These are phyloP conservation scores for Andrena fulva DNA, from an alignment of 2,888 invertebrate genomes.

Conservation along the genomic window DNA sequence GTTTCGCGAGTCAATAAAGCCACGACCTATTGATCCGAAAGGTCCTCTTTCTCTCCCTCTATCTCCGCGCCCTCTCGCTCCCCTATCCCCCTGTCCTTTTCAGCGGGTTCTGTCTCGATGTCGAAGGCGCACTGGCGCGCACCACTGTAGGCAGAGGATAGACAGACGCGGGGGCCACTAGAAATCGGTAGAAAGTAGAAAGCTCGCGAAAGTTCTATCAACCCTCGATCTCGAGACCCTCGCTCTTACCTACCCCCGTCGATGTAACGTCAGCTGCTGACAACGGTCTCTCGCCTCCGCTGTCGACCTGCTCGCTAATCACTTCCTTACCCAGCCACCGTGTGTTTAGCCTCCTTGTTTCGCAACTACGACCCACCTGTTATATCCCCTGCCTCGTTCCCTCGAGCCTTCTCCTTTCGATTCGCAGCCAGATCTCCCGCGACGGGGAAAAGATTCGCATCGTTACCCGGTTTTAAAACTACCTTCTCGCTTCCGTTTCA, in stretches of 20 bases:
- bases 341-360: constrained; percentile 17
- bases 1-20: constrained; percentile 71
- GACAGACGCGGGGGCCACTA: constrained; percentile 40
- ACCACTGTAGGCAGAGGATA: constrained; percentile 31
- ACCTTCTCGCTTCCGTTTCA: neutral
- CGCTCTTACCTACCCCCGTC: neutral
- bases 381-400: constrained; percentile 1
- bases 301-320: constrained; percentile 28
- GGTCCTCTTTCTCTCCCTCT: constrained; percentile 30
- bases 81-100: neutral
- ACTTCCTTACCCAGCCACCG: constrained; percentile 21
- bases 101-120: constrained; percentile 41
- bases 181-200: constrained; percentile 26
- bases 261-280: constrained; percentile 51
- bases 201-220: constrained; percentile 45
- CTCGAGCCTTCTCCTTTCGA: neutral
- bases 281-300: constrained; percentile 20
- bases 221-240: constrained; percentile 40
- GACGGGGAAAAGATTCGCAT: neutral
- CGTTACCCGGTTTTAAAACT: neutral
- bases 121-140: constrained; percentile 28
- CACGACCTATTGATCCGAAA: constrained; percentile 70
- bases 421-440: neutral
- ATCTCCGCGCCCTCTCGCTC: constrained; percentile 10
- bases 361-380: constrained; percentile 40